Conservation (phyloP, 2,888 invertebrate species). For the Dryobota labecula region DNA sequence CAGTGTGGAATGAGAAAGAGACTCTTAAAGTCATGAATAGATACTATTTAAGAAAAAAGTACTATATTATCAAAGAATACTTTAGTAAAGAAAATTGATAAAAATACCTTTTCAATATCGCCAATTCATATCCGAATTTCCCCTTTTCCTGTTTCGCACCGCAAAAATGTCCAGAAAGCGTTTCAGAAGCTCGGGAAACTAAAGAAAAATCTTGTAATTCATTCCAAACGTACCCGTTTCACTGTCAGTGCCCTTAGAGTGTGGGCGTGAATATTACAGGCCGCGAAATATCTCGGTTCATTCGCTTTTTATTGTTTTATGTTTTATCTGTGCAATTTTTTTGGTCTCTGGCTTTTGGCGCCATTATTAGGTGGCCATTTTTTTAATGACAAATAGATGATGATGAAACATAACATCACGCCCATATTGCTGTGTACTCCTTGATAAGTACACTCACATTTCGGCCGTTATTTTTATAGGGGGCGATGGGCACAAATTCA, state of each 20-base stretch:
- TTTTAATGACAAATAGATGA: no score
- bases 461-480: no score
- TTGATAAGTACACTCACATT: no score
- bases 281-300: slow-evolving; percentile 58
- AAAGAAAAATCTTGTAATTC: slow-evolving; percentile 67
- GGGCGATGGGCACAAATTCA: no score
- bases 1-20: no score
- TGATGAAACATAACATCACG: no score
- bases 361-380: slow-evolving; percentile 25
- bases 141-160: slow-evolving; percentile 8
- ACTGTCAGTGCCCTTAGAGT: slow-evolving; percentile 66
- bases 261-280: slow-evolving; percentile 65
- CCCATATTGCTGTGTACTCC: no score
- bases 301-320: slow-evolving; percentile 57
- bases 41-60: no score
- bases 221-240: slow-evolving; percentile 68
- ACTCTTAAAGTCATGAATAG: no score
- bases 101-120: slow-evolving; percentile 7
- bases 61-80: fast-evolving
- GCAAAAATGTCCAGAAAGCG: slow-evolving; percentile 51
- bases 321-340: slow-evolving; percentile 45
- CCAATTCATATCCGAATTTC: slow-evolving; percentile 28
- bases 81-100: not conserved
- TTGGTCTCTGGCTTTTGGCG: slow-evolving; percentile 45
- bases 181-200: slow-evolving; percentile 50